Conservation (phyloP, 2,113 vertebrate genomes). For the Lanius ludovicianus region DNA sequence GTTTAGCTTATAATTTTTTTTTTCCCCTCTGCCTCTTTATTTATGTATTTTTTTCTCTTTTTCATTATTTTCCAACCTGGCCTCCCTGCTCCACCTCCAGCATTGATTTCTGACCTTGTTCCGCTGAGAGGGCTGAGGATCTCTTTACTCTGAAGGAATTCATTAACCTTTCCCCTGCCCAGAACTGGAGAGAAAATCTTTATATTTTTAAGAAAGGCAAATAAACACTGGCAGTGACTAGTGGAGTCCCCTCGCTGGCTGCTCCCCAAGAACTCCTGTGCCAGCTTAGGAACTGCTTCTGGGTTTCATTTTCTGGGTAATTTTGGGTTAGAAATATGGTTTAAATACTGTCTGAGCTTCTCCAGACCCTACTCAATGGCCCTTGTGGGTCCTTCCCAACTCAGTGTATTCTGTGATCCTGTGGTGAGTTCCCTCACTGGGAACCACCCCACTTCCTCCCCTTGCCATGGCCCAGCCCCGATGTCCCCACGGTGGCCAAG, state of each 20-base stretch:
- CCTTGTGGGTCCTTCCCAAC: not conserved
- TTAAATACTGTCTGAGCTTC: not conserved
- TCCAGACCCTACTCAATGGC: not conserved
- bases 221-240: conserved; percentile 12
- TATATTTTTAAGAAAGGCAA: conserved; percentile 64
- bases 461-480: rapidly evolving
- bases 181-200: conserved; percentile 55
- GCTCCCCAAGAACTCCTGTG: not conserved
- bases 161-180: conserved; percentile 64
- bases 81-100: conserved; percentile 52
- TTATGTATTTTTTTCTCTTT: not conserved
- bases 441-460: not conserved
- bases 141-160: conserved; percentile 62
- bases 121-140: conserved; percentile 38
- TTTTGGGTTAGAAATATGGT: rapidly evolving
- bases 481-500: not conserved
- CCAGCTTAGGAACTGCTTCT: not conserved
- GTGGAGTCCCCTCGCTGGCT: not conserved
- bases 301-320: not conserved
- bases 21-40: not conserved
- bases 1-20: conserved; percentile 18
- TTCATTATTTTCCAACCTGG: conserved; percentile 48
- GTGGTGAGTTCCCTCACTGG: not conserved
- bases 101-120: conserved; percentile 65
- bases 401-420: not conserved